A percentile compares a stretch with the other conserved stretches of the same genome.
Evolutionary conservation across 2,888 invertebrate genomes (phyloP).

Genomic region (Pseudococcus jackbeardsleyi): DNA sequence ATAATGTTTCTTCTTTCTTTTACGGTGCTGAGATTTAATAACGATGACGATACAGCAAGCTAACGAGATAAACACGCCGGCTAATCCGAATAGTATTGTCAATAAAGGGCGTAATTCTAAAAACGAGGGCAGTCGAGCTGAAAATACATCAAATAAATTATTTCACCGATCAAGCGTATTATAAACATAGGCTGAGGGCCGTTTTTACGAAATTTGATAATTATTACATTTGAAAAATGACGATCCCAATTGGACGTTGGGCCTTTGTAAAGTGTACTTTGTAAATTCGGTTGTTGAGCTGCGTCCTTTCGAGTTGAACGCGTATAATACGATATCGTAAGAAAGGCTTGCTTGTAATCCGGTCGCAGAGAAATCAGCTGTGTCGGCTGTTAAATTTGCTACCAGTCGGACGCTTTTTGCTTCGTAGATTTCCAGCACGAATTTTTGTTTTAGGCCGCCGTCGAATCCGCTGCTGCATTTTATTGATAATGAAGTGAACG

Average conservation of each 20-base stretch:
- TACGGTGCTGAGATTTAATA: conserved; percentile 53
- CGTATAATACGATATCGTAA: conserved; percentile 79
- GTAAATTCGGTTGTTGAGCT: conserved; percentile 78
- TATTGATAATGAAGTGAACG: conserved; percentile 79
- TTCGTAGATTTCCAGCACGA: conserved; percentile 80
- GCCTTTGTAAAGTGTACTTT: conserved; percentile 80
- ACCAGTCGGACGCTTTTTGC: conserved; percentile 72
- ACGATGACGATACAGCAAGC: conserved; percentile 44
- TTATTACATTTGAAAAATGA: conserved; percentile 54
- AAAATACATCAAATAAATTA: conserved; percentile 54
- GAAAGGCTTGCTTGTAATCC: conserved; percentile 79
- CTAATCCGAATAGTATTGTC: conserved; percentile 42
- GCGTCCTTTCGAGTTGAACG: conserved; percentile 80
- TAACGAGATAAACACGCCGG: conserved; percentile 50
- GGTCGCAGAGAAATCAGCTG: conserved; percentile 77
- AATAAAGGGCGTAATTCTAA: conserved; percentile 54
- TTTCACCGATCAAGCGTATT: conserved; percentile 10
- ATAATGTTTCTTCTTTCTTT: conserved; percentile 44
- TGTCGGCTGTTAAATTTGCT: conserved; percentile 74
- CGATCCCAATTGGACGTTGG: conserved; percentile 71
- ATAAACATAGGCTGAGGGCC: background rate
- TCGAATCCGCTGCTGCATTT: conserved; percentile 83
- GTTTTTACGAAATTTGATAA: conserved; percentile 8
- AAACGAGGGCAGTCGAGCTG: conserved; percentile 48
- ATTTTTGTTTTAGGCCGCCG: conserved; percentile 82